Evolutionary conservation across 2,113 vertebrate species (phyloP), one percentile per base, ranked within the genome.

Genomic region (Oncorhynchus kisutch): DNA sequence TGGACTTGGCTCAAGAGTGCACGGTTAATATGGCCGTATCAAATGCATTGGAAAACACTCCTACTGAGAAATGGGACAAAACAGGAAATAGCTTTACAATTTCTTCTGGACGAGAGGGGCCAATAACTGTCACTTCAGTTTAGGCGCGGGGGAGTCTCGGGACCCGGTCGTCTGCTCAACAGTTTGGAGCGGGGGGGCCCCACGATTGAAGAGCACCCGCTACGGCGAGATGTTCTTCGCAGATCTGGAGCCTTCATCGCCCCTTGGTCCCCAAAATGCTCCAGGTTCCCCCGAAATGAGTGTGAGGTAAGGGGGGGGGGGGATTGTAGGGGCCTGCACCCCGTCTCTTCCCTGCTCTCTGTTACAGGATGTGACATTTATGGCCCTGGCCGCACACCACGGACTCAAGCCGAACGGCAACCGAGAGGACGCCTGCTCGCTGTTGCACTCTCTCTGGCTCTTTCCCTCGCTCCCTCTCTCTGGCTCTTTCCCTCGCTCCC

Each of bases 81-180:
- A 92, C 92, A 94, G 92, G 93, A 97, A 95, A 95, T 91, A 92
- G 86, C 91, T 92, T 94, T 83, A 91, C 87, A 90, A 84, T 87
- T 87, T 93, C 90, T 86, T 83, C 79, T 86, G 34, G 89, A 84
- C 93, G 83, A 87, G 85, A 92, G 85, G 74, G 91, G 86, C 89
- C 90, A 91, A 90, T 95, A 96, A 94, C 89, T 91, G 91, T 95
- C 92, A 92, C 85, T 93, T 95, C 85, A 89, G 88, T 91, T 95
- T 95, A 95, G 90, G 88, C 91, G 86, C 77, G 77, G 78, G 80
- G 72, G 88, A 88, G 90, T 89, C 90, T 71, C 79, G 82, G 77
- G 81, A 76, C 83, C 39, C 76, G 89, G 85, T 89, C 91, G 92
- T 91, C 81, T 89, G 93, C 91, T 92, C 86, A 88, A 84, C 77